Conservation (phyloP, 1,140 invertebrate species). For the Halictus rubicundus region DNA sequence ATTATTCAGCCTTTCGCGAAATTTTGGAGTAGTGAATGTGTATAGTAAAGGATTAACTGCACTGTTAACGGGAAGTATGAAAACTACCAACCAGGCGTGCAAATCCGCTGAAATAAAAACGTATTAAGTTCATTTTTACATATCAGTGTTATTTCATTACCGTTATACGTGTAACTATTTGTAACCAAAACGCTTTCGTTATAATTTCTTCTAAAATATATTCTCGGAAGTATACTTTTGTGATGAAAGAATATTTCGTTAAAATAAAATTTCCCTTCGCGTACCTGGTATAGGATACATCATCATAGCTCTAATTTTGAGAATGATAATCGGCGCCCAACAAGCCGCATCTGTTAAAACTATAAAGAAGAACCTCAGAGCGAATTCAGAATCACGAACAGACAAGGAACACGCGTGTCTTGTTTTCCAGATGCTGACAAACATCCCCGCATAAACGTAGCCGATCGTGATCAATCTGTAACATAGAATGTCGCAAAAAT, state of each 20-base stretch:
- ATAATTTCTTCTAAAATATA: too few relatives aligned
- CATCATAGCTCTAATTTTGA: slow-evolving; percentile 85
- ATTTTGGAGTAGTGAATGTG: slow-evolving; percentile 89
- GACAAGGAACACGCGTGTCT: slow-evolving; percentile 83
- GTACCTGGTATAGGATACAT: slow-evolving; percentile 75
- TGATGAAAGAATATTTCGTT: too few relatives aligned
- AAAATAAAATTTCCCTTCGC: too few relatives aligned
- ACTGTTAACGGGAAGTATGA: slow-evolving; percentile 89
- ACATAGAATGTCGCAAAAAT: slow-evolving; percentile 47
- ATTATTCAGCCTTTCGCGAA: slow-evolving; percentile 79
- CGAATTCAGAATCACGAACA: slow-evolving; percentile 85
- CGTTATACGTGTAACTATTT: too few relatives aligned
- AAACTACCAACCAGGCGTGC: slow-evolving; percentile 88
- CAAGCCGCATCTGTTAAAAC: slow-evolving; percentile 88
- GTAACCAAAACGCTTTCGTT: too few relatives aligned
- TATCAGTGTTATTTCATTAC: too few relatives aligned
- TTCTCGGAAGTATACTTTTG: too few relatives aligned
- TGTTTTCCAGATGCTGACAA: slow-evolving; percentile 84
- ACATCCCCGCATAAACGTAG: slow-evolving; percentile 84
- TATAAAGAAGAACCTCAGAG: slow-evolving; percentile 88
- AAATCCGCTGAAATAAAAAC: slow-evolving; percentile 81
- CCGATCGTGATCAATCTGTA: slow-evolving; percentile 84
- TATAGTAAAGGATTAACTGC: slow-evolving; percentile 90
- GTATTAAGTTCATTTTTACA: too few relatives aligned
- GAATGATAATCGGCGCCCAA: slow-evolving; percentile 87